Base-by-base conservation (phyloP, 1,140 invertebrate genomes). In the Cataglyphis hispanica region DNA sequence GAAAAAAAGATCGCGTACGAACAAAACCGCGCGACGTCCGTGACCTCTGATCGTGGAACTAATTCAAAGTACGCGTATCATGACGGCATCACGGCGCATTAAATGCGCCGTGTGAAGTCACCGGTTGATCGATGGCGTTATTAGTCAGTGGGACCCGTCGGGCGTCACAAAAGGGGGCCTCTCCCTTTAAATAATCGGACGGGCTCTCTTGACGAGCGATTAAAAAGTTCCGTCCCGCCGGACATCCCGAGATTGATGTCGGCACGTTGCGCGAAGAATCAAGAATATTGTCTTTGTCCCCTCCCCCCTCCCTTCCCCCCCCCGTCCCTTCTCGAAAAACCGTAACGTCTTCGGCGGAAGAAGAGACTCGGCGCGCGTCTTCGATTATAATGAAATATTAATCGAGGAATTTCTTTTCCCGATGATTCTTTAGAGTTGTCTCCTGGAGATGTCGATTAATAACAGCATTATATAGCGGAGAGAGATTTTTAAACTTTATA, bases 1-100 rank as follows among this genome's bases (percentile, higher is more conserved):
- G 78, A 83, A 43, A 31, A 31, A 31, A 74, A 74, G 78, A 74
- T 74, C 78, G 78, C 67, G 46, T 66, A 60, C 61, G 84, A 86
- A 88, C 61, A 87, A 76, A 58, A 85, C 83, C 75, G 75, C 70
- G 83, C 70, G 56, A 5, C 76, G 87, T 74, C 87, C 88, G 77
- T 89, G 85, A 91, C 89, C 85, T 88, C 66, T 91, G 90, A 89
- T 87, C 83, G 90, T 86, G 90, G 87, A 89, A 91, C 89, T 89
- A 91, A 91, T 91, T 81, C 86, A 89, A 91, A 90, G 89, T 87
- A 91, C 90, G 89, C 89, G 87, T 91, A 91, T 91, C 89, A 90
- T 89, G 89, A 90, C 88, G 88, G 89, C 88, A 90, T 90, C 90
- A 89, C 90, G 89, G 90, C 83, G 87, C 87, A 87, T 91, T 89